Evolutionary conservation across 2,888 invertebrate genomes (phyloP).

Genomic region (Xanthia togata): DNA sequence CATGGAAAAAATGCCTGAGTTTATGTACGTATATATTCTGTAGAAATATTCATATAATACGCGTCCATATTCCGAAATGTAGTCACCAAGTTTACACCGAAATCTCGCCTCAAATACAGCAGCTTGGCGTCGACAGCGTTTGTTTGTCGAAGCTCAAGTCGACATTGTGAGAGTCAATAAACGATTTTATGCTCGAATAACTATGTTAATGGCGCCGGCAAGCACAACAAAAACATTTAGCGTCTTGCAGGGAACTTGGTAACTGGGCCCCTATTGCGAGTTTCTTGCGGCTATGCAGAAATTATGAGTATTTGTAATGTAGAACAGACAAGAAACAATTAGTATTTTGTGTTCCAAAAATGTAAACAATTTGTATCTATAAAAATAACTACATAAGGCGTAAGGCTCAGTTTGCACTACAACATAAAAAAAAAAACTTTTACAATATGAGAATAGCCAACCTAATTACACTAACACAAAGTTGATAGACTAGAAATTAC

Average conservation of each 20-base stretch:
- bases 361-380: background rate
- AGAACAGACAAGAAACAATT: conserved; percentile 6
- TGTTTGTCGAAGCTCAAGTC: conserved; percentile 71
- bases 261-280: conserved; percentile 53
- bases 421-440: background rate
- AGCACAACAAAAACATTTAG: conserved; percentile 80
- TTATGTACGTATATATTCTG: background rate
- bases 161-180: conserved; percentile 79
- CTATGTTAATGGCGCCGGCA: conserved; percentile 81
- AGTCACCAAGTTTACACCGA: conserved; percentile 49
- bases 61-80: conserved; percentile 20
- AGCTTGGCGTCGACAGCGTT: conserved; percentile 56
- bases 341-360: background rate
- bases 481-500: background rate
- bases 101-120: conserved; percentile 54
- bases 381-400: background rate
- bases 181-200: conserved; percentile 85
- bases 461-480: background rate
- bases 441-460: too few species aligned
- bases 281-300: conserved; percentile 34
- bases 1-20: background rate
- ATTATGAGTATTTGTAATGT: conserved; percentile 25
- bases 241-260: conserved; percentile 69
- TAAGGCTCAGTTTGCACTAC: background rate
- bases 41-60: background rate